Base-by-base conservation (phyloP, 2,113 vertebrate genomes). In the Abramis brama region DNA sequence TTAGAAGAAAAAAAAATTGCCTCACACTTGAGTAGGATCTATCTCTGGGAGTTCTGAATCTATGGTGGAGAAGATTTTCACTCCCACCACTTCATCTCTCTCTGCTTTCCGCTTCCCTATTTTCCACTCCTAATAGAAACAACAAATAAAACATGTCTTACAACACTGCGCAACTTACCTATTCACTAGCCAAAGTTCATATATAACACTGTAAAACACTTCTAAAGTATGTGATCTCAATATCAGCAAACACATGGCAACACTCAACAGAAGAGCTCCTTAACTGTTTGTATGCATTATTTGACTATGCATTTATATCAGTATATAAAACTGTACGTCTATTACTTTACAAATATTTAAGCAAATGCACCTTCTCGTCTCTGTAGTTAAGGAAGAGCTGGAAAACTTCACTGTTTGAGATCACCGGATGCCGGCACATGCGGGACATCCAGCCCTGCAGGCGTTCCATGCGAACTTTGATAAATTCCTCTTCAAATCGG, bases 401-500 rank as follows among this genome's bases (percentile, higher is more conserved):
- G 89, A 97, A 97, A 85, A 97, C 93, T 45, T 96, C 96, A 25
- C 96, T 97, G 89, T 96, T 95, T 27, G 96, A 95, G 85, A 97
- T 85, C 59, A 97, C 94, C 0, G 96, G 96, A 88, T 97, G 96
- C 12, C 95, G 94, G 73, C 96, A 97, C 96, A 97, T 97, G 64
- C 96, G 94, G 0, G 94, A 96, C 96, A 97, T 92, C 96, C 96
- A 97, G 0, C 90, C 95, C 7, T 96, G 96, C 47, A 97, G 94
- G 17, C 96, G 93, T 88, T 97, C 96, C 96, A 97, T 96, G 2
- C 96, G 94, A 95, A 96, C 96, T 88, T 97, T 96, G 89, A 97
- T 97, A 84, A 97, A 97, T 78, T 97, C 96, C 80, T 97, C 96
- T 88, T 97, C 96, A 90, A 97, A 97, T 80, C 96, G 96, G 4